These are phyloP conservation scores for Drosophila buzzatii DNA, from an alignment of 2,888 invertebrate genomes.

Conservation along the genomic window DNA sequence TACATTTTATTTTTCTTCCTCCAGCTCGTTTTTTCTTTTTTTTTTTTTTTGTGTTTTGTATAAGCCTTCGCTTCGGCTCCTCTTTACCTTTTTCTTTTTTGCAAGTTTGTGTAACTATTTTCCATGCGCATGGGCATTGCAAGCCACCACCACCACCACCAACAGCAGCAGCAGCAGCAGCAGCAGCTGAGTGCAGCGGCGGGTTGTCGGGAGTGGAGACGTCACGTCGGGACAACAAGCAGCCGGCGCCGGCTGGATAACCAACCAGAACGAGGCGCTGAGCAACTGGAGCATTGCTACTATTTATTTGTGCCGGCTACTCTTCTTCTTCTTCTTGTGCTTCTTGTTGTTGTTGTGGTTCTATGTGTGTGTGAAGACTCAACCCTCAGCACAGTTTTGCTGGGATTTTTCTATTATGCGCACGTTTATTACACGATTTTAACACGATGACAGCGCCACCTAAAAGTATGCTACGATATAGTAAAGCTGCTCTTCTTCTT, in stretches of 20 bases:
- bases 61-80: constrained; percentile 37
- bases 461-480: constrained; percentile 59
- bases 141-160: constrained; percentile 69
- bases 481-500: constrained; percentile 19
- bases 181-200: constrained; percentile 22
- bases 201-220: neutral
- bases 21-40: neutral
- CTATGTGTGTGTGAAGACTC: constrained; percentile 25
- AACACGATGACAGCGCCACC: constrained; percentile 59
- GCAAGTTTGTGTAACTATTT: constrained; percentile 77
- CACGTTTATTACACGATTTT: constrained; percentile 78
- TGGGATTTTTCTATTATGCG: constrained; percentile 77
- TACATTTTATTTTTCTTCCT: constrained; percentile 47
- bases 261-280: constrained; percentile 74
- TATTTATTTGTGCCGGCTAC: constrained; percentile 70
- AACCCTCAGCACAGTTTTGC: constrained; percentile 19
- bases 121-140: constrained; percentile 79
- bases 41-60: constrained; percentile 31
- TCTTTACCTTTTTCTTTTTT: constrained; percentile 27
- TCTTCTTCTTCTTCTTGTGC: constrained; percentile 1
- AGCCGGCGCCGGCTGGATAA: constrained; percentile 63
- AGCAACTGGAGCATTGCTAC: constrained; percentile 76
- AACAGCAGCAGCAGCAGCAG: neutral
- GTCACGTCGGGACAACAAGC: constrained; percentile 17
- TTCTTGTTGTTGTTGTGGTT: constrained; percentile 22